phyloP scores from a whole-genome alignment of 1,140 invertebrate species.

The Eueides isabella region DNA sequence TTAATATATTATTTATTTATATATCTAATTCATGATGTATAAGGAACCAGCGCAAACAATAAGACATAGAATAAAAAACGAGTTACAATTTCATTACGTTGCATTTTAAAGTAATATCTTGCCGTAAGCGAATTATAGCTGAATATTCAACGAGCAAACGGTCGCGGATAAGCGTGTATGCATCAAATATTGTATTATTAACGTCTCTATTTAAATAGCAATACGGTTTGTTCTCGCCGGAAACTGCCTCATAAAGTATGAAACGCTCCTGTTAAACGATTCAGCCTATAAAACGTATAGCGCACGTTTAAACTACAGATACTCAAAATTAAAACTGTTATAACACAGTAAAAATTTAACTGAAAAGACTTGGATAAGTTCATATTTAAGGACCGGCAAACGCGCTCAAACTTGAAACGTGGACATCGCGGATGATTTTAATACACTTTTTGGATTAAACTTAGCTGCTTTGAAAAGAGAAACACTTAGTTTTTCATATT shows the following conservation, averaged over 20 bases:
- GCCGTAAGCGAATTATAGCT: constrained; percentile 67
- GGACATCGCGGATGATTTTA: constrained; percentile 47
- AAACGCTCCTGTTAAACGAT: constrained; percentile 66
- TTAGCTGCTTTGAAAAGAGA: constrained; percentile 40
- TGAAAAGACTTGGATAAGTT: constrained; percentile 50
- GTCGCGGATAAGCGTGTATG: constrained; percentile 65
- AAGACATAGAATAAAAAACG: constrained; percentile 27
- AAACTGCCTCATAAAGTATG: constrained; percentile 66
- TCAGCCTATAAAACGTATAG: constrained; percentile 59
- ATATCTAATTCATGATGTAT: not conserved
- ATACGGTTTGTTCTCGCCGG: constrained; percentile 63
- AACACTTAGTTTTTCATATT: constrained; percentile 41
- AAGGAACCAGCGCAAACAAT: constrained; percentile 21
- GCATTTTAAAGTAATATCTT: constrained; percentile 62
- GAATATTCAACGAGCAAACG: constrained; percentile 69
- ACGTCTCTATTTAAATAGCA: constrained; percentile 66
- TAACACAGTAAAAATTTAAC: constrained; percentile 43
- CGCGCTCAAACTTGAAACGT: constrained; percentile 39
- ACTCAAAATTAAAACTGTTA: constrained; percentile 60
- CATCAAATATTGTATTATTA: constrained; percentile 72
- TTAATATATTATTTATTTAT: not conserved
- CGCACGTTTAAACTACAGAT: constrained; percentile 50
- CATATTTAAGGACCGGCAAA: constrained; percentile 52
- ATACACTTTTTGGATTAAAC: constrained; percentile 41
- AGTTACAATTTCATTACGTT: constrained; percentile 50